Conservation (phyloP, 2,888 invertebrate species). For the Siphlonurus alternatus region DNA sequence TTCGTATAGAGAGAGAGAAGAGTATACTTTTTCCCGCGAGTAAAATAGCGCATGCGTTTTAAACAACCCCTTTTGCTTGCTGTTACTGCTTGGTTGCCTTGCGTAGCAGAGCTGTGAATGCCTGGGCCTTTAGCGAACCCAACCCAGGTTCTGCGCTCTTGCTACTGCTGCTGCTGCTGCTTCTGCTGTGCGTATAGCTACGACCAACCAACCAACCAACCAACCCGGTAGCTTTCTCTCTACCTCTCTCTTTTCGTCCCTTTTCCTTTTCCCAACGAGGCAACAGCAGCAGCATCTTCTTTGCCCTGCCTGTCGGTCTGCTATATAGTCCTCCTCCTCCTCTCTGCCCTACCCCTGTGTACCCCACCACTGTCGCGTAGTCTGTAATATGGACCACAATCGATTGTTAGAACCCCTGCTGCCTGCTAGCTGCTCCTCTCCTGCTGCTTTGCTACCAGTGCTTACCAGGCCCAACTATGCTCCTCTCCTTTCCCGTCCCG, state of each 20-base stretch:
- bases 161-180: too few relatives aligned
- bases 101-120: not conserved
- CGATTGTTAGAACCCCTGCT: not conserved
- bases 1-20: too few relatives aligned
- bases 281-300: not conserved
- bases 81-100: not conserved
- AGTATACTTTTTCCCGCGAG: not conserved
- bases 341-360: not conserved
- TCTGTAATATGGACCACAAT: not conserved
- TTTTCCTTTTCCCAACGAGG: not conserved
- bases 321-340: not conserved
- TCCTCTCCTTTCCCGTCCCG: too few relatives aligned
- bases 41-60: not conserved
- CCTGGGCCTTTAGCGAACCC: not conserved
- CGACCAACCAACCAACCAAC: too few relatives aligned
- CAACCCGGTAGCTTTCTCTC: not conserved
- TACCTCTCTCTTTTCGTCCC: not conserved
- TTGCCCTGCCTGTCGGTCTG: not conserved
- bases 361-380: not conserved
- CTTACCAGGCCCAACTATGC: too few relatives aligned
- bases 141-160: not conserved
- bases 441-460: not conserved
- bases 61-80: too few relatives aligned
- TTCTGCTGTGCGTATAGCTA: too few relatives aligned
- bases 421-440: not conserved